Evolutionary conservation across 2,888 invertebrate genomes (phyloP), one percentile per base, ranked within the genome.

Genomic region (Masnerella sp.): DNA sequence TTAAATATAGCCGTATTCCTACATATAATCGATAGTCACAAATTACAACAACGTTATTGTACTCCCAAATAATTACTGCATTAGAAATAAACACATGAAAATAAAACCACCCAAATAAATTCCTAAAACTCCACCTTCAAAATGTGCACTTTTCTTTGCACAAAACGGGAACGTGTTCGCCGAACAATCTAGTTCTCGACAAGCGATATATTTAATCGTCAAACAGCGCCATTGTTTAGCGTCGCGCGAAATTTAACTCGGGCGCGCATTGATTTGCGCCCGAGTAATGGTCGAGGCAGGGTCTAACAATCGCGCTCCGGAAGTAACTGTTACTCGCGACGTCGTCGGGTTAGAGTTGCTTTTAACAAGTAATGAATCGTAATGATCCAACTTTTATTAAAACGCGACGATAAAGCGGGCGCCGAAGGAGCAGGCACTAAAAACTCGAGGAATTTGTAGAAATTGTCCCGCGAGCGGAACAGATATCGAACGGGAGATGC

Each of bases 341-440:
- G 30, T 14, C 11, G 61, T 54, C 17, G 32, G 34, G 61, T 32
- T 51, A 12, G 40, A 28, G 61, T 52, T 52, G 54, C 69, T 61
- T 61, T 69, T 54, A 69, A 69, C 61, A 61, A 69, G 69, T 61
- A 61, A 69, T 69, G 52, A 61, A 61, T 61, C 47, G 69, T 61
- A 69, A 61, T 61, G 69, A 47, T 52, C 54, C 36, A 69, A 54
- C 40, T 69, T 69, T 61, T 69, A 69, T 61, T 54, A 52, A 69
- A 69, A 61, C 52, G 52, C 17, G 28, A 68, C 47, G 18, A 49
- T 67, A 49, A 67, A 67, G 51, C 32, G 36, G 15, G 8, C 18
- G 34, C 18, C 58, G 25, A 12, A 40, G 20, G 22, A 30, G 34
- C 1, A 15, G 1, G n/a, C n/a, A 11, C 9, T 11, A 34, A 38